These are phyloP conservation scores for Drosophila insularis DNA, from an alignment of 1,140 invertebrate species.

Conservation along the genomic window DNA sequence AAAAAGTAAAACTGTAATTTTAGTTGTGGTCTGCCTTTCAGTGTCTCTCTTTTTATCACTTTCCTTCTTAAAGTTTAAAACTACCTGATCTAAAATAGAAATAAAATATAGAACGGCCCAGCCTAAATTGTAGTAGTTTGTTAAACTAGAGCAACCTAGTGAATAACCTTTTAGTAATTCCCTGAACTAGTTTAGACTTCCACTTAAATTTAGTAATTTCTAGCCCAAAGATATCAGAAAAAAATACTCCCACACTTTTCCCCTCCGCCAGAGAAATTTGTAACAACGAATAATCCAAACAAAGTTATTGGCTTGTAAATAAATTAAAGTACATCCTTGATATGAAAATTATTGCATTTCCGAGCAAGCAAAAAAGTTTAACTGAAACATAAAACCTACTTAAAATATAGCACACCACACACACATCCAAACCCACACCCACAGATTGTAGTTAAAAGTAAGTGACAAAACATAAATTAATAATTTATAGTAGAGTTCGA, in stretches of 20 bases:
- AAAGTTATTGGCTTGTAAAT: conserved; percentile 72
- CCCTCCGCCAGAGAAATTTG: conserved; percentile 59
- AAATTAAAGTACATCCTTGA: conserved; percentile 48
- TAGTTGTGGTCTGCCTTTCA: too few relatives aligned
- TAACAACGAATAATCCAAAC: conserved; percentile 26
- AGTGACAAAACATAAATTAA: conserved; percentile 37
- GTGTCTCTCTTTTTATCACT: too few relatives aligned
- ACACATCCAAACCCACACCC: neutral
- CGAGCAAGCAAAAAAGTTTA: conserved; percentile 40
- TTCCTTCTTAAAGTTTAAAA: neutral
- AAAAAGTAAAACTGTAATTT: too few relatives aligned
- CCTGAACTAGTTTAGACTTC: conserved; percentile 24
- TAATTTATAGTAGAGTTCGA: conserved; percentile 38
- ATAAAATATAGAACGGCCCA: neutral
- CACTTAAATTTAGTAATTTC: conserved; percentile 20
- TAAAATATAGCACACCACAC: conserved; percentile 41
- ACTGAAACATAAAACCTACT: conserved; percentile 15
- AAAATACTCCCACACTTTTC: neutral
- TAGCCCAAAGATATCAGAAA: conserved; percentile 2
- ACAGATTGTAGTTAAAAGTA: conserved; percentile 44
- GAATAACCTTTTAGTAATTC: neutral
- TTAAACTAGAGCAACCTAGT: neutral
- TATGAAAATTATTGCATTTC: conserved; percentile 39
- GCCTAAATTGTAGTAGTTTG: neutral
- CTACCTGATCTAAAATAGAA: neutral